Base-by-base conservation (phyloP, 2,797 vertebrate species). In the Ataeniobius toweri region DNA sequence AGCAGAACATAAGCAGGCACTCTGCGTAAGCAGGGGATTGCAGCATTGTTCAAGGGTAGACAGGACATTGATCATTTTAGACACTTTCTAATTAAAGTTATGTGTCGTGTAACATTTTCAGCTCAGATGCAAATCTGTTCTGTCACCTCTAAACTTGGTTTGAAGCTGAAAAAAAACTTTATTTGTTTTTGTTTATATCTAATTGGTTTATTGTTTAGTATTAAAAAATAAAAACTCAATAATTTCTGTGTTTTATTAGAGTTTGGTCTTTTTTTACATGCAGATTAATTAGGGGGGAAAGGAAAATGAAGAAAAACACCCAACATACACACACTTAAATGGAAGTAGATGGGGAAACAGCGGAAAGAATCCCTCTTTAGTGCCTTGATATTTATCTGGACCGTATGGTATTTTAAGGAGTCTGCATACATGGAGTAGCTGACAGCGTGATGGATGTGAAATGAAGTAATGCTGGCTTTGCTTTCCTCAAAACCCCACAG, bases 41-140 rank as follows among this genome's bases (percentile, higher is more conserved):
- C 44, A 65, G 77, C 41, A 31, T 83, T 74, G 77, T 16, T 79
- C 16, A 82, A 77, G 36, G 65, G 12, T 14, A 71, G 59, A 71
- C 18, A 0, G 4, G 77, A 55, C 76, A 39, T 71, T 20, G 70
- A 65, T 73, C 72, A 65, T 73, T 73, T 72, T 78, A 74, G 67
- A 78, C 53, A 56, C 50, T 31, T 48, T 22, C 26, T 75, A 77
- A 74, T 72, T 76, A 44, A 79, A 69, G 50, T 59, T 39, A 50
- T 56, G 22, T 51, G 22, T 61, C 58, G 41, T 56, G 46, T 46
- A 73, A 78, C 41, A 31, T 53, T 53, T 78, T 44, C n/a, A 28
- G 10, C 28, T 24, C 48, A 26, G 39, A 26, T 65, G 24, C 24
- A 53, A 5, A 7, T 7, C 26, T 50, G 31, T 13, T 67, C 8